Base-by-base conservation (phyloP, 1,140 invertebrate species). In the Drosophila kohkoa region DNA sequence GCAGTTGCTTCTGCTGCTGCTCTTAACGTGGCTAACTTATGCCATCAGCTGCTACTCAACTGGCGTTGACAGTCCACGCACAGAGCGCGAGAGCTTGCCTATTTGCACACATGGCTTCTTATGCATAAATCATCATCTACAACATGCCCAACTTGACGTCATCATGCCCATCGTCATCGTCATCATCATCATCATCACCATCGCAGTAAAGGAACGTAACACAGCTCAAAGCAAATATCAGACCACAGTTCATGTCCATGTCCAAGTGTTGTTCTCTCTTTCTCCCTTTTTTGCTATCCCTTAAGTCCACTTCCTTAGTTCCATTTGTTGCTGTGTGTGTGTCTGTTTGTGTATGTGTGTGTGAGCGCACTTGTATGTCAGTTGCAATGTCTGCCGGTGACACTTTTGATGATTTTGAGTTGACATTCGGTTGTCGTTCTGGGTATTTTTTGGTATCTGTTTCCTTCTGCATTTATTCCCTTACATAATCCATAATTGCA, bases 91-190 rank as follows among this genome's bases (percentile, higher is more conserved):
- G 7, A 30, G 65, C 52, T 59, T 28, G 62, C 10, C 76, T 74
- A 65, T 77, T 74, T 81, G 64, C 52, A 45, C 52, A 82, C 82
- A 82, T 82, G 80, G 58, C 72, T 45, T 43, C 51, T 79, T 82
- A 79, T 82, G 80, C 80, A 82, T 82, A 82, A 82, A 82, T 82
- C 80, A 82, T 82, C 71, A 62, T 82, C 65, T 67, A 57, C 60
- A 15, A 15, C 13, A 54, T 35, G 28, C 6, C 51, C 51, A 32
- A 35, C 62, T 54, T 8, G 35, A 58, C 38, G 20, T 45, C 38
- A 45, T 43, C 11, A 58, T 58, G 46, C 32, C n/a, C 15, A 66
- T 58, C 15, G 11, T 68, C 73, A 55, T 72, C 62, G 62, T 73
- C 73, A 77, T 81, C 64, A 66, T 65, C 74, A 66, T 77, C 73